Evolutionary conservation across 2,113 vertebrate species (phyloP).

Genomic region (Meleagris gallopavo): DNA sequence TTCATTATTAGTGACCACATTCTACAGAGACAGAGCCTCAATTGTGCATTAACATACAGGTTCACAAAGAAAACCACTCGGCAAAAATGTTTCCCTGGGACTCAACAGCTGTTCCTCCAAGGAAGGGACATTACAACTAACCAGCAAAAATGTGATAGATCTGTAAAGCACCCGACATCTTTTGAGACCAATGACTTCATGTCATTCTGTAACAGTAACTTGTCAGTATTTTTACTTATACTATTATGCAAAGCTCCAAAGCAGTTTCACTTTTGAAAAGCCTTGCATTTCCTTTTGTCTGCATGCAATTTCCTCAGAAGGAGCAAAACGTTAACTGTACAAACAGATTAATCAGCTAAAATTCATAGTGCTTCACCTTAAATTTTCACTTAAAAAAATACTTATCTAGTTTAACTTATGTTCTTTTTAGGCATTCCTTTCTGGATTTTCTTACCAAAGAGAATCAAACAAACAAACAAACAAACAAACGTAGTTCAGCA

Average conservation of each 20-base stretch:
- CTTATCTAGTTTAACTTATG: not conserved
- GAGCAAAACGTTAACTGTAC: not conserved
- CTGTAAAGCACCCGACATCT: not conserved
- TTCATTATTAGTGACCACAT: not conserved
- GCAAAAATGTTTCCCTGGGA: not conserved
- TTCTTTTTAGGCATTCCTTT: not conserved
- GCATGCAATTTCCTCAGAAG: not conserved
- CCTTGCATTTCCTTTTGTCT: not conserved
- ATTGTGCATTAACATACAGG: not conserved
- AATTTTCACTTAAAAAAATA: not conserved
- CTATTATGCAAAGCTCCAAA: not conserved
- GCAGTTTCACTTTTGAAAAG: not conserved
- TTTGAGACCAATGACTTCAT: not conserved
- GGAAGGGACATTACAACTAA: not conserved
- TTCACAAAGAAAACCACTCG: not conserved
- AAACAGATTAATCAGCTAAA: not conserved
- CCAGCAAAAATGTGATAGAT: not conserved
- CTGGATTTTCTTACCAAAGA: not conserved
- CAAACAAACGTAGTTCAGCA: not conserved
- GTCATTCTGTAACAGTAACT: not conserved
- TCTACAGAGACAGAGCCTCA: not conserved
- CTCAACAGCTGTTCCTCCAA: no score
- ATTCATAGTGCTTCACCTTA: not conserved
- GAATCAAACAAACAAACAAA: not conserved
- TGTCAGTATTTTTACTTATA: not conserved